Percentiles rank a stretch among this genome's conserved stretches.
These are phyloP conservation scores for Drosophila nigricruria DNA, from an alignment of 2,888 invertebrate genomes.

Conservation along the genomic window DNA sequence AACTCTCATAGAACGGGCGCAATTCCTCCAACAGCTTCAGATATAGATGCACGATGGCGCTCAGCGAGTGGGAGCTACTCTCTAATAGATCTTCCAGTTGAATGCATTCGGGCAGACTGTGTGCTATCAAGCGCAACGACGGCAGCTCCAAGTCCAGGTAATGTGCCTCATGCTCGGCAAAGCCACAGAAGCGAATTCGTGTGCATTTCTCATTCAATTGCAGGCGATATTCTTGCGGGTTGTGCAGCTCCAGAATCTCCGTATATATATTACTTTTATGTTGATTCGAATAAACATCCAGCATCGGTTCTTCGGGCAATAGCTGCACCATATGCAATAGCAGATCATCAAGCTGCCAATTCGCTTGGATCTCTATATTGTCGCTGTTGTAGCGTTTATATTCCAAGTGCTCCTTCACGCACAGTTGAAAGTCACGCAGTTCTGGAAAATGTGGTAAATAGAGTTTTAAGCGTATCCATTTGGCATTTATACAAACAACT, in stretches of 20 bases:
- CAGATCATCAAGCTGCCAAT: conserved; percentile 67
- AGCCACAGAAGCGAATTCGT: conserved; percentile 73
- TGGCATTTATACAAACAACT: conserved; percentile 27
- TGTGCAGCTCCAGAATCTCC: conserved; percentile 71
- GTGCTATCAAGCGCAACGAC: conserved; percentile 61
- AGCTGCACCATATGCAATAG: conserved; percentile 58
- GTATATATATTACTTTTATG: conserved; percentile 61
- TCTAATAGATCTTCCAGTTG: conserved; percentile 65
- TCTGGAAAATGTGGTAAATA: conserved; percentile 74
- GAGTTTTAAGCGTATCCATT: conserved; percentile 64
- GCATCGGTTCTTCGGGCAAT: conserved; percentile 3
- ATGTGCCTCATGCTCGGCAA: conserved; percentile 74
- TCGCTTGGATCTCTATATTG: conserved; percentile 42
- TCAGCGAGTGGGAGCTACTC: conserved; percentile 31
- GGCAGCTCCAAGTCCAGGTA: conserved; percentile 75
- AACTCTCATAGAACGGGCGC: conserved; percentile 82
- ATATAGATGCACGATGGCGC: conserved; percentile 57
- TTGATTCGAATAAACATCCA: not conserved
- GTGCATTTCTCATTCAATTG: conserved; percentile 64
- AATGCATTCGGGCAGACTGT: conserved; percentile 82
- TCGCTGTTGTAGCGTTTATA: conserved; percentile 43
- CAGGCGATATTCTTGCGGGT: conserved; percentile 66
- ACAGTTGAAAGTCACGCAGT: conserved; percentile 53
- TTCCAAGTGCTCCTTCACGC: conserved; percentile 55
- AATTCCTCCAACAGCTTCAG: conserved; percentile 76